A percentile compares a stretch with the other conserved stretches of the same genome.
Evolutionary conservation across 2,113 vertebrate species (phyloP).

Genomic region (Mystacornis crossleyi): DNA sequence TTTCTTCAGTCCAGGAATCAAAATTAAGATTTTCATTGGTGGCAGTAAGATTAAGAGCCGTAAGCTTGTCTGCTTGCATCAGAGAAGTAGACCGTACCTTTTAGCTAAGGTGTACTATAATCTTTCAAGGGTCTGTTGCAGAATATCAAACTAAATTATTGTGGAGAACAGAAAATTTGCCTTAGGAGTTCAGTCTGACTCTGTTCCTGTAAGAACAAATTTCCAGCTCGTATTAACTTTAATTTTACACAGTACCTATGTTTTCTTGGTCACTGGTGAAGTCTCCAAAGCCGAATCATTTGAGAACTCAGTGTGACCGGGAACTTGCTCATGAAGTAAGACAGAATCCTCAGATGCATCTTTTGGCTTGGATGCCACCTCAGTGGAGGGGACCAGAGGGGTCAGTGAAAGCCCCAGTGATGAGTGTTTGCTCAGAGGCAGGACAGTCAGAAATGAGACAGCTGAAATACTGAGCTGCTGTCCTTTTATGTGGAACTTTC

Average conservation of each 20-base stretch:
- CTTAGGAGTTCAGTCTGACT: neutral
- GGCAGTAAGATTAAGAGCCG: neutral
- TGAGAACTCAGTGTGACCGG: neutral
- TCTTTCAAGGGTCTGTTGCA: neutral
- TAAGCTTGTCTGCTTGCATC: neutral
- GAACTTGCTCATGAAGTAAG: fast-evolving
- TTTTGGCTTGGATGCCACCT: neutral
- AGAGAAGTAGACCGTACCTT: neutral
- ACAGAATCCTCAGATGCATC: neutral
- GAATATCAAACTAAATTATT: neutral
- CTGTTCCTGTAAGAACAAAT: neutral
- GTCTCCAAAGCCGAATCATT: neutral
- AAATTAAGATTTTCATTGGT: neutral
- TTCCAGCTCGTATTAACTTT: neutral
- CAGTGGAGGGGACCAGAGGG: neutral
- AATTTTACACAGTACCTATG: neutral
- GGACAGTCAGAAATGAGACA: neutral
- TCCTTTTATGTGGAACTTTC: neutral
- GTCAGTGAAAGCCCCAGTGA: neutral
- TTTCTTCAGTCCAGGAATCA: neutral
- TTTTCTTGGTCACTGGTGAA: neutral
- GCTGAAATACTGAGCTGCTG: neutral
- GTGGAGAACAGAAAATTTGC: neutral
- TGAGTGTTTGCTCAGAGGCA: neutral
- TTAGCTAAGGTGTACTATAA: neutral